Percentiles rank a stretch among this genome's conserved stretches.
phyloP scores from a whole-genome alignment of 2,797 vertebrate species.

The Monodelphis domestica region DNA sequence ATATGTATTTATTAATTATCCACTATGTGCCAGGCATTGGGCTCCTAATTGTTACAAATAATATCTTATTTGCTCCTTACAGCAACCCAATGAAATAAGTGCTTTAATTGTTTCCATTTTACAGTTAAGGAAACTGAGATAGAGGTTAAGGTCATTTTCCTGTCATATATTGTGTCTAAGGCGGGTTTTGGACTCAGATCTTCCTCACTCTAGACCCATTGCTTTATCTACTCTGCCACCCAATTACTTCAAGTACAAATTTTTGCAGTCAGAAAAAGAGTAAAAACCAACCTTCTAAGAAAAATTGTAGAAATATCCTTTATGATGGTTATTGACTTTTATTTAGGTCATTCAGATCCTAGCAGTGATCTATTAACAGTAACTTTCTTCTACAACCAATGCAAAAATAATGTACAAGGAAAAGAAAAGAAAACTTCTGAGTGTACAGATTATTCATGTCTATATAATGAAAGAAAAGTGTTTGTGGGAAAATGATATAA shows the following conservation, averaged over 20 bases:
- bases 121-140: background rate
- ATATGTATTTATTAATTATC: background rate
- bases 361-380: background rate
- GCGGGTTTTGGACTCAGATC: background rate
- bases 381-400: background rate
- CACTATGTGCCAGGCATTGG: background rate
- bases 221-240: background rate
- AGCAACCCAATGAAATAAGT: background rate
- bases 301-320: background rate
- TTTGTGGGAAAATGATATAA: slow-evolving; percentile 39
- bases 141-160: background rate
- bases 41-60: background rate
- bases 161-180: background rate
- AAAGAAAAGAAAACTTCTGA: slow-evolving; percentile 37
- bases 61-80: background rate
- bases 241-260: background rate
- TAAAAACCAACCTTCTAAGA: background rate
- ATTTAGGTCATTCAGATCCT: background rate
- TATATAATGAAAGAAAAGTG: slow-evolving; percentile 60
- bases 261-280: background rate
- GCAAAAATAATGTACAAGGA: background rate
- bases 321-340: background rate
- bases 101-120: background rate
- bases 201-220: background rate
- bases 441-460: slow-evolving; percentile 47